These are phyloP conservation scores for Melanotaenia nigrans DNA, from an alignment of 2,797 vertebrate species.

Conservation along the genomic window DNA sequence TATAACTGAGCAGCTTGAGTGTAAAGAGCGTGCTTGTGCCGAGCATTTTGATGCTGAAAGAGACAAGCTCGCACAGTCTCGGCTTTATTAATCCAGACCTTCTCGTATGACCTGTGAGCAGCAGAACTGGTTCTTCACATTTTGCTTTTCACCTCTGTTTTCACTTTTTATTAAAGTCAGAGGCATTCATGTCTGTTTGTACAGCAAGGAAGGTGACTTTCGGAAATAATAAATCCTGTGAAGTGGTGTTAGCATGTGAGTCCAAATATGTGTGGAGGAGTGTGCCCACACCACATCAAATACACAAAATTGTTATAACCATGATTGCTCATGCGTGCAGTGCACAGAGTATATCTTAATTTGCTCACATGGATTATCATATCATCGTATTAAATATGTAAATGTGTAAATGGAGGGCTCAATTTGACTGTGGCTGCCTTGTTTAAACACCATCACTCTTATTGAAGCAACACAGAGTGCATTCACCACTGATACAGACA, in stretches of 20 bases:
- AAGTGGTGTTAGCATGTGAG: slow-evolving; percentile 27
- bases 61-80: slow-evolving; percentile 62
- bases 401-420: slow-evolving; percentile 72
- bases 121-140: slow-evolving; percentile 19
- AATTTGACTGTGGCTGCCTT: slow-evolving; percentile 71
- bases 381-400: slow-evolving; percentile 78
- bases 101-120: slow-evolving; percentile 55
- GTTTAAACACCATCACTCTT: slow-evolving; percentile 77
- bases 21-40: slow-evolving; percentile 62
- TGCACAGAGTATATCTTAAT: slow-evolving; percentile 75
- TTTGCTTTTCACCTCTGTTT: slow-evolving; percentile 25
- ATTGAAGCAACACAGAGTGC: slow-evolving; percentile 75
- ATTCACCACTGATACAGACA: slow-evolving; percentile 73
- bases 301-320: slow-evolving; percentile 53
- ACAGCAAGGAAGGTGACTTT: slow-evolving; percentile 20
- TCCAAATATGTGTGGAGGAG: slow-evolving; percentile 16
- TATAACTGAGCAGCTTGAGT: slow-evolving; percentile 65
- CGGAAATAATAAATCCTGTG: slow-evolving; percentile 43
- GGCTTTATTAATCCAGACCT: slow-evolving; percentile 71
- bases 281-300: slow-evolving; percentile 31
- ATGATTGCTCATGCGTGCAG: slow-evolving; percentile 58
- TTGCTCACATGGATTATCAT: slow-evolving; percentile 75
- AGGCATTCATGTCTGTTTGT: slow-evolving; percentile 19
- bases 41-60: slow-evolving; percentile 73
- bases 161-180: slow-evolving; percentile 15